These are phyloP conservation scores for Emmelina monodactyla DNA, from an alignment of 2,888 invertebrate genomes.

Conservation along the genomic window DNA sequence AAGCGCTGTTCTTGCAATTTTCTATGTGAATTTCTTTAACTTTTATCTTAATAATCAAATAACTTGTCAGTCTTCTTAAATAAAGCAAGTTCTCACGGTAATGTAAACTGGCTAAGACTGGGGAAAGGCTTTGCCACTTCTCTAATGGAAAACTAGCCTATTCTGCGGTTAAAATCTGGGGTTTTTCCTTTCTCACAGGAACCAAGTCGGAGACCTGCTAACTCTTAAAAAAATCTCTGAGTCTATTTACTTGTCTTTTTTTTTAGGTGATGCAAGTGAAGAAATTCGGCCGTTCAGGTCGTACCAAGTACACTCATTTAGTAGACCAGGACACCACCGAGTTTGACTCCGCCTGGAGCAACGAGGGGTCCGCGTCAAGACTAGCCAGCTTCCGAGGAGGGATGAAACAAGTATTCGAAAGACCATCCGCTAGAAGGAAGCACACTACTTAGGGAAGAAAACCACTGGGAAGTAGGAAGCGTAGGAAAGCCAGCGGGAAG, in stretches of 20 bases:
- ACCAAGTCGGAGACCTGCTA: too few relatives aligned
- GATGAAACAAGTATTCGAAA: slow-evolving; percentile 90
- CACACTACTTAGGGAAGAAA: slow-evolving; percentile 21
- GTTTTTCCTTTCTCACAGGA: too few relatives aligned
- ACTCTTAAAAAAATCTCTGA: too few relatives aligned
- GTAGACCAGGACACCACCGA: slow-evolving; percentile 99
- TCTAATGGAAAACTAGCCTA: too few relatives aligned
- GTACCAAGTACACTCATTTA: slow-evolving; percentile 98
- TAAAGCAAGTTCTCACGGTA: too few relatives aligned
- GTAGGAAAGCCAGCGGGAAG: slow-evolving; percentile 10
- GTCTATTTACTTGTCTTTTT: too few relatives aligned
- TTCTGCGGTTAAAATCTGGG: too few relatives aligned
- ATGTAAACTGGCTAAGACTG: too few relatives aligned
- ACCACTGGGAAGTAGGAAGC: slow-evolving; percentile 9
- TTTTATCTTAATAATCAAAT: not conserved
- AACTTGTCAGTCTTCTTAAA: too few relatives aligned
- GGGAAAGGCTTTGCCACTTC: too few relatives aligned
- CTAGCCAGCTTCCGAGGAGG: slow-evolving; percentile 84
- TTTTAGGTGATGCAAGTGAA: slow-evolving; percentile 97
- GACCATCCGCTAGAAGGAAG: slow-evolving; percentile 71
- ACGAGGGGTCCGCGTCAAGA: slow-evolving; percentile 72
- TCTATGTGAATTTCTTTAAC: not conserved
- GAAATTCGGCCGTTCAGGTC: slow-evolving; percentile 98
- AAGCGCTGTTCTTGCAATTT: too few relatives aligned
- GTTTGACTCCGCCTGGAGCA: slow-evolving; percentile 97